These are phyloP conservation scores for Penaeus chinensis DNA, from an alignment of 1,140 invertebrate genomes.

Conservation along the genomic window DNA sequence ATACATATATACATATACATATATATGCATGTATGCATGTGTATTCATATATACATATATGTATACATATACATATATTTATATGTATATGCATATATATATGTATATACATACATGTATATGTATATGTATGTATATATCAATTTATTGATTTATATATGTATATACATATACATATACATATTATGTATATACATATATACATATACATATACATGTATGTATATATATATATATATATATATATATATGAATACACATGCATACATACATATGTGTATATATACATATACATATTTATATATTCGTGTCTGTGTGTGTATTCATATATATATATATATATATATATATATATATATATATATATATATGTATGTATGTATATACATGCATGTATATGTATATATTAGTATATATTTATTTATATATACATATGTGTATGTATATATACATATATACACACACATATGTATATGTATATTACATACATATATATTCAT, in stretches of 20 bases:
- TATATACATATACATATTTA: background rate
- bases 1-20: background rate
- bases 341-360: conserved; percentile 16
- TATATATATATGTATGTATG: background rate
- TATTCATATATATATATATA: conserved; percentile 9
- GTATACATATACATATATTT: conserved; percentile 6
- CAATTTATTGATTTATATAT: too few species aligned
- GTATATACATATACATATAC: too few species aligned
- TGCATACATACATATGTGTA: background rate
- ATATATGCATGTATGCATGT: conserved; percentile 5
- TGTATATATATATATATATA: conserved; percentile 6
- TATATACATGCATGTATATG: background rate
- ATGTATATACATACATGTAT: background rate
- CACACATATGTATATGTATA: background rate
- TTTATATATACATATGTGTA: conserved; percentile 1
- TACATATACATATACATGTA: background rate
- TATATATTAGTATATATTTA: background rate
- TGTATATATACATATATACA: conserved; percentile 7
- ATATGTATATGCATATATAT: conserved; percentile 4
- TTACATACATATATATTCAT: too few species aligned
- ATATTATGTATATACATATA: background rate
- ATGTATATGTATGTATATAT: too few species aligned
- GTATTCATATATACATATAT: conserved; percentile 9
- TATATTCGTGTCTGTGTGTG: too few species aligned
- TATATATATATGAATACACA: conserved; percentile 4